Conservation (phyloP, 1,140 invertebrate species). For the Tribolium castaneum region DNA sequence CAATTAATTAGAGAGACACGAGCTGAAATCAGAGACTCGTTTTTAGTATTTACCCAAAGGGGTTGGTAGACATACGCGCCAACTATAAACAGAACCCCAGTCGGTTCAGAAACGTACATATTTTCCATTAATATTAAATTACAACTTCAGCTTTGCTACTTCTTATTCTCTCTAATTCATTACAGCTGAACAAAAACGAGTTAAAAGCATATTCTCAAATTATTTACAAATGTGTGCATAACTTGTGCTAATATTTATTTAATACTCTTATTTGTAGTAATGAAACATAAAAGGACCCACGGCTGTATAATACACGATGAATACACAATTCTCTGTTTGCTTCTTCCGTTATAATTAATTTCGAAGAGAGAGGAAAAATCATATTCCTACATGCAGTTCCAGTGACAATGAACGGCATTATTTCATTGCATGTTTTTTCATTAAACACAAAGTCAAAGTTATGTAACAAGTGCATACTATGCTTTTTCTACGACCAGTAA, state of each 20-base stretch:
- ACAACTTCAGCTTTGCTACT: conserved; percentile 15
- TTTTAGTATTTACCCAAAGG: conserved; percentile 26
- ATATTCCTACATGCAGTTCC: too few relatives aligned
- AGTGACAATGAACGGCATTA: too few relatives aligned
- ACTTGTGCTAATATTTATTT: conserved; percentile 26
- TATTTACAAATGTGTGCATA: conserved; percentile 33
- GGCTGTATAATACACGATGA: neutral
- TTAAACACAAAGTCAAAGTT: too few relatives aligned
- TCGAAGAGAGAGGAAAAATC: neutral
- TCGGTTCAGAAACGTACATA: conserved; percentile 21
- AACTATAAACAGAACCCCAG: conserved; percentile 16
- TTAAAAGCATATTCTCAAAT: conserved; percentile 28
- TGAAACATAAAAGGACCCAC: conserved; percentile 12
- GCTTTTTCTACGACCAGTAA: too few relatives aligned
- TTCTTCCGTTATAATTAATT: conserved; percentile 19
- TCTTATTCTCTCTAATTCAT: conserved; percentile 32
- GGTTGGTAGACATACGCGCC: neutral
- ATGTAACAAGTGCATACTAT: too few relatives aligned
- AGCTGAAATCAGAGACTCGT: conserved; percentile 10
- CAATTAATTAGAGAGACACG: conserved; percentile 28
- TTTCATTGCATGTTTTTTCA: too few relatives aligned
- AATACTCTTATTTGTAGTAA: conserved; percentile 31
- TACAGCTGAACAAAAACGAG: conserved; percentile 14
- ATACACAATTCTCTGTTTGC: conserved; percentile 4
- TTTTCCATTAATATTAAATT: conserved; percentile 36